Percentiles rank a stretch among this genome's conserved stretches.
Conservation (phyloP, 2,797 vertebrate genomes). For the Semotilus atromaculatus region DNA sequence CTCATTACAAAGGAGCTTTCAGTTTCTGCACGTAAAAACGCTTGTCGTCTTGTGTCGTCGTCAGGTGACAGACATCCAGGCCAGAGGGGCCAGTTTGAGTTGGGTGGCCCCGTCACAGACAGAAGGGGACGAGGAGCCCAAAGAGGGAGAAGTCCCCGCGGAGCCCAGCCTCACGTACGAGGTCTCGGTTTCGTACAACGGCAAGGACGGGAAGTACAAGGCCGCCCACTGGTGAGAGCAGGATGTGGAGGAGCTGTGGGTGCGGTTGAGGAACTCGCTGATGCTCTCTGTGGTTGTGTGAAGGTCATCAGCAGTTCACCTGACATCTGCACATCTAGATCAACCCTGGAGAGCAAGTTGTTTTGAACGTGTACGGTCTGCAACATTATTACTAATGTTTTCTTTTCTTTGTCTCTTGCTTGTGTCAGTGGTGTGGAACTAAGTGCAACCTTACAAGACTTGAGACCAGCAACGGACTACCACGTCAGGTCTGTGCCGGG, state of each 20-base stretch:
- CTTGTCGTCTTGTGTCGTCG: conserved; percentile 15
- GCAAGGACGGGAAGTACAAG: conserved; percentile 92
- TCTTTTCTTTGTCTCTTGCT: background rate
- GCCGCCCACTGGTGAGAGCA: conserved; percentile 83
- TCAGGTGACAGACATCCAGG: conserved; percentile 90
- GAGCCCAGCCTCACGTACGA: conserved; percentile 84
- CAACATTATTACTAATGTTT: background rate
- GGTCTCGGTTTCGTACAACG: conserved; percentile 86
- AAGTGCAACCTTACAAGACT: conserved; percentile 89
- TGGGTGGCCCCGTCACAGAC: conserved; percentile 85
- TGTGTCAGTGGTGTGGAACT: conserved; percentile 87
- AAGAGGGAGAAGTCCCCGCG: conserved; percentile 66
- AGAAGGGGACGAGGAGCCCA: conserved; percentile 68
- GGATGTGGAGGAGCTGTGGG: background rate
- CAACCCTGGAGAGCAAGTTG: background rate
- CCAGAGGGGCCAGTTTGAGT: conserved; percentile 80
- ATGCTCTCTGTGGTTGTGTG: conserved; percentile 5
- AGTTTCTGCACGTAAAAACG: background rate
- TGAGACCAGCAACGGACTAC: conserved; percentile 96
- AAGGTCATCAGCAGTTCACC: background rate
- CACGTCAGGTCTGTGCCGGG: conserved; percentile 83
- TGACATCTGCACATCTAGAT: background rate
- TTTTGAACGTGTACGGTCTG: background rate
- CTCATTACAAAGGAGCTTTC: background rate
- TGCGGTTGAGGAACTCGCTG: conserved; percentile 5